These are phyloP conservation scores for Eulithis prunata DNA, from an alignment of 2,888 invertebrate species.

Conservation along the genomic window DNA sequence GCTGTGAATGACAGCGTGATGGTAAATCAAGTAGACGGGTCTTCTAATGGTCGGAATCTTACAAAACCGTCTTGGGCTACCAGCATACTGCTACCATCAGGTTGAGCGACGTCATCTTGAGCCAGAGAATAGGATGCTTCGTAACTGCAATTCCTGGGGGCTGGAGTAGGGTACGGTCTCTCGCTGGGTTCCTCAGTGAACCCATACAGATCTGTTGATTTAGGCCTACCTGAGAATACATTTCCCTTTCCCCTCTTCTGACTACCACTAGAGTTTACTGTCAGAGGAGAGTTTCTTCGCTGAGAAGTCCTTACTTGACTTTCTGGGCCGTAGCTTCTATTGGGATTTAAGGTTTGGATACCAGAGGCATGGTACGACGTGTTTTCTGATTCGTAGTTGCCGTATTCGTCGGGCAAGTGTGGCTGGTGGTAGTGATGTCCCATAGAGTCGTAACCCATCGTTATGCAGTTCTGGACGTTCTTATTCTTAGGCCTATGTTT, in stretches of 20 bases:
- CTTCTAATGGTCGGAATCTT: constrained; percentile 90
- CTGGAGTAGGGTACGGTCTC: constrained; percentile 78
- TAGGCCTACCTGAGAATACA: constrained; percentile 86
- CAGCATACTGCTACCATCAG: constrained; percentile 89
- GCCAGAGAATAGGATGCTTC: constrained; percentile 83
- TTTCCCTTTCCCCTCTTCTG: constrained; percentile 80
- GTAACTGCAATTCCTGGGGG: constrained; percentile 76
- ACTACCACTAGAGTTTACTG: constrained; percentile 77
- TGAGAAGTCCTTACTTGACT: constrained; percentile 74
- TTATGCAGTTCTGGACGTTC: constrained; percentile 84
- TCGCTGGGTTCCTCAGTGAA: constrained; percentile 80
- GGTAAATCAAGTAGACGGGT: constrained; percentile 79
- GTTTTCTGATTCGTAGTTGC: constrained; percentile 77
- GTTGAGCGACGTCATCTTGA: constrained; percentile 80
- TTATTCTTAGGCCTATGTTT: constrained; percentile 80
- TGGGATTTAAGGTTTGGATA: constrained; percentile 79
- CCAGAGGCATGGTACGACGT: constrained; percentile 82
- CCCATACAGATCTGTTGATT: constrained; percentile 85
- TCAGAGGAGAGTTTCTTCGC: constrained; percentile 75
- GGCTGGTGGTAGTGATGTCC: constrained; percentile 82
- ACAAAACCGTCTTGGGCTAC: constrained; percentile 96
- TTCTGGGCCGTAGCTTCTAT: constrained; percentile 77
- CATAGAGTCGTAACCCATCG: constrained; percentile 84
- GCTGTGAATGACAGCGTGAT: constrained; percentile 70
- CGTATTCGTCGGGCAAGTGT: constrained; percentile 79